Evolutionary conservation across 2,797 vertebrate genomes (phyloP).

Genomic region (Toxotes lorentzi): DNA sequence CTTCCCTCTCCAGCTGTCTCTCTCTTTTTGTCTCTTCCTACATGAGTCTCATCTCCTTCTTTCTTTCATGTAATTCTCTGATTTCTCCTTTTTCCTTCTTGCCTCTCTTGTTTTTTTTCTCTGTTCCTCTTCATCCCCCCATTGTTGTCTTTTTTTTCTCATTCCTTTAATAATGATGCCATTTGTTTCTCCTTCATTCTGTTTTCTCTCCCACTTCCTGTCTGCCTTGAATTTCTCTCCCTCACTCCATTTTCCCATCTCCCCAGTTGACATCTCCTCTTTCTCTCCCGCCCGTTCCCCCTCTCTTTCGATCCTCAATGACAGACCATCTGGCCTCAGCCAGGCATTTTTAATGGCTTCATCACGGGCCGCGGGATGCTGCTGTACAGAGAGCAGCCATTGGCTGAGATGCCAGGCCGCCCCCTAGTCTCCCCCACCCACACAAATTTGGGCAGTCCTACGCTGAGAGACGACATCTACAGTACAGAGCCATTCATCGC

Average conservation of each 20-base stretch:
- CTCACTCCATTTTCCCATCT: slow-evolving; percentile 12
- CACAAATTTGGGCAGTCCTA: slow-evolving; percentile 13
- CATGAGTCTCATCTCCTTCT: not conserved
- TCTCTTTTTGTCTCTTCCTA: not conserved
- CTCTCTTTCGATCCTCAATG: slow-evolving; percentile 62
- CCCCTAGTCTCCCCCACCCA: slow-evolving; percentile 38
- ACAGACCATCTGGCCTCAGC: slow-evolving; percentile 83
- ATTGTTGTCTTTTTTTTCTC: not conserved
- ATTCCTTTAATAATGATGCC: not conserved
- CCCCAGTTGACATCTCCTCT: slow-evolving; percentile 23
- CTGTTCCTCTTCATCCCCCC: not conserved
- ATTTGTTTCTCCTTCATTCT: slow-evolving; percentile 31
- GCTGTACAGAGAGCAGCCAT: slow-evolving; percentile 63
- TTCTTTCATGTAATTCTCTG: not conserved
- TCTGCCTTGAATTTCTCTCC: slow-evolving; percentile 22
- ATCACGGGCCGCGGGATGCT: slow-evolving; percentile 72
- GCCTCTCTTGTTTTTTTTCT: not conserved
- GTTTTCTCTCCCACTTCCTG: not conserved
- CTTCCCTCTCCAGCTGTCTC: not conserved
- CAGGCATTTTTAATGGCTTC: slow-evolving; percentile 84
- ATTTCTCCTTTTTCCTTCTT: not conserved
- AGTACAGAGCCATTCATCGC: not conserved
- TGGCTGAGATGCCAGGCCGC: slow-evolving; percentile 52
- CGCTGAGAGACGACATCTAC: slow-evolving; percentile 4
- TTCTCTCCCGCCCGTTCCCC: slow-evolving; percentile 7